Conservation (phyloP, 1,140 invertebrate species). For the Tigriopus japonicus region DNA sequence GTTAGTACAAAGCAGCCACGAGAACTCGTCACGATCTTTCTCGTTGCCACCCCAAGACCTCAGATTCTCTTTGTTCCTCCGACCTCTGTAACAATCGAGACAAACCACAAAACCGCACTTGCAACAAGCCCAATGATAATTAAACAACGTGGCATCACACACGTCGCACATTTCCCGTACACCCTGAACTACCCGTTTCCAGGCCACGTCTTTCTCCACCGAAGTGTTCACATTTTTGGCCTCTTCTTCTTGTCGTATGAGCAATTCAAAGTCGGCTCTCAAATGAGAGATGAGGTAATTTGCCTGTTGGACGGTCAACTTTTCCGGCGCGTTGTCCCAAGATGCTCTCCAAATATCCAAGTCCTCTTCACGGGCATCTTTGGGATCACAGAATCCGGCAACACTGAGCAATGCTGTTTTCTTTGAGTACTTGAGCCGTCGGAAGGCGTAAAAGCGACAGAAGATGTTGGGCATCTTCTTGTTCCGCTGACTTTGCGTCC, state of each 20-base stretch:
- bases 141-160: constrained; percentile 89
- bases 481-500: constrained; percentile 56
- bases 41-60: constrained; percentile 32
- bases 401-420: constrained; percentile 67
- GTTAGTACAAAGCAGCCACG: constrained; percentile 72
- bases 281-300: constrained; percentile 68
- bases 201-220: constrained; percentile 46
- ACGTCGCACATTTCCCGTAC: constrained; percentile 93
- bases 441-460: constrained; percentile 85
- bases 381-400: constrained; percentile 79
- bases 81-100: constrained; percentile 73
- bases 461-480: constrained; percentile 58
- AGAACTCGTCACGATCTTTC: constrained; percentile 35
- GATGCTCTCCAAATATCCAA: neutral
- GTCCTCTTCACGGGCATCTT: constrained; percentile 48
- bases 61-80: constrained; percentile 39
- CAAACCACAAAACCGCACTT: constrained; percentile 96
- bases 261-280: constrained; percentile 83
- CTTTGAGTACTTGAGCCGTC: constrained; percentile 60
- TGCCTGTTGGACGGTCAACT: constrained; percentile 46
- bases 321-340: constrained; percentile 1
- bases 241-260: constrained; percentile 72
- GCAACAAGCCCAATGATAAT: constrained; percentile 88
- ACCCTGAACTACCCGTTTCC: constrained; percentile 82
- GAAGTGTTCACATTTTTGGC: constrained; percentile 35